These are phyloP conservation scores for Leptoteleia sp. DNA, from an alignment of 1,140 invertebrate genomes.

Conservation along the genomic window DNA sequence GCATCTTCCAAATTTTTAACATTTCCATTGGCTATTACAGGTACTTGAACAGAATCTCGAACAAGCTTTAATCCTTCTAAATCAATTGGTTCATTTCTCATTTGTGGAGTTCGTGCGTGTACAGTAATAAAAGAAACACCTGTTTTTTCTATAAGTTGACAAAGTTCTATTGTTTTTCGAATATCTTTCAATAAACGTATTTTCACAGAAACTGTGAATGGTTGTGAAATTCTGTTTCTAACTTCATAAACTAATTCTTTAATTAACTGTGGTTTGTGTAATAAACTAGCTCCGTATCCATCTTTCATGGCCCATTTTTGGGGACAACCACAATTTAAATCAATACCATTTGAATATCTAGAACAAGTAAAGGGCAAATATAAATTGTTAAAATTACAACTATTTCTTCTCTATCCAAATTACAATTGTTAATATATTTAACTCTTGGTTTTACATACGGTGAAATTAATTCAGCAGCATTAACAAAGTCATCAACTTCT, in stretches of 20 bases:
- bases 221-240: slow-evolving; percentile 85
- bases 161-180: slow-evolving; percentile 86
- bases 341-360: slow-evolving; percentile 93
- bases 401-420: too few species aligned
- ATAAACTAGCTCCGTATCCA: slow-evolving; percentile 92
- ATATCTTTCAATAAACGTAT: slow-evolving; percentile 88
- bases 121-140: slow-evolving; percentile 94
- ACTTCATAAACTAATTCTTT: slow-evolving; percentile 90
- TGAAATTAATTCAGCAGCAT: slow-evolving; percentile 91
- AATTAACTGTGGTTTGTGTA: slow-evolving; percentile 92
- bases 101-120: slow-evolving; percentile 94
- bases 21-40: slow-evolving; percentile 96
- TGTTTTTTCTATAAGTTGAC: slow-evolving; percentile 89
- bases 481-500: slow-evolving; percentile 89
- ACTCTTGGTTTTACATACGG: too few species aligned
- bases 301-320: slow-evolving; percentile 96
- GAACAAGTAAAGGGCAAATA: slow-evolving; percentile 7
- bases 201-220: slow-evolving; percentile 96
- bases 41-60: slow-evolving; percentile 87
- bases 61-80: slow-evolving; percentile 87
- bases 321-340: slow-evolving; percentile 98
- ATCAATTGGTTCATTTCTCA: slow-evolving; percentile 89
- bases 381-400: too few species aligned
- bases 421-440: too few species aligned
- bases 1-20: slow-evolving; percentile 88